These are phyloP conservation scores for Drosophila histrio DNA, from an alignment of 2,888 invertebrate genomes.

Conservation along the genomic window DNA sequence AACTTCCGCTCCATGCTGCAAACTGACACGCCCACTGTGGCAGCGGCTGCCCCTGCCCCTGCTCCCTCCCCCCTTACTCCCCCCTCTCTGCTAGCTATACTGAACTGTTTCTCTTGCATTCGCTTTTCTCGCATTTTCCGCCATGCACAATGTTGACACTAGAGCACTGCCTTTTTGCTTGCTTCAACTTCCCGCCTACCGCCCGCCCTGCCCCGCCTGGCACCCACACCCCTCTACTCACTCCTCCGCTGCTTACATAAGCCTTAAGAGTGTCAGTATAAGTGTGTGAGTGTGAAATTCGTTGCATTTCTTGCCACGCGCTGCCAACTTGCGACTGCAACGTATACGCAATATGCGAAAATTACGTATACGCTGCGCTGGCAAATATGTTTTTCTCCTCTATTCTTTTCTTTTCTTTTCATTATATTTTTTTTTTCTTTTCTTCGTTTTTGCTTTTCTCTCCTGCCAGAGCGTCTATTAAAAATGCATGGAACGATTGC, in stretches of 20 bases:
- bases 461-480: conserved; percentile 45
- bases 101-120: conserved; percentile 43
- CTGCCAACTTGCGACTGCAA: conserved; percentile 66
- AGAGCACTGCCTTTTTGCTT: conserved; percentile 57
- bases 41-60: neutral
- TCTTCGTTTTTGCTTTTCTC: neutral
- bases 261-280: conserved; percentile 35
- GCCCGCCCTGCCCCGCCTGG: neutral
- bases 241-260: conserved; percentile 63
- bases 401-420: neutral
- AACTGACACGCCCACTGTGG: conserved; percentile 51
- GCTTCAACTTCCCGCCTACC: conserved; percentile 20
- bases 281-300: conserved; percentile 31
- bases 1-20: conserved; percentile 72
- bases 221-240: neutral
- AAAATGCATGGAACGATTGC: conserved; percentile 60
- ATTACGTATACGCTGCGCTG: conserved; percentile 70
- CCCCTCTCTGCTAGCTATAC: neutral
- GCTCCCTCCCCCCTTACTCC: neutral
- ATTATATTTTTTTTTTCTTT: neutral
- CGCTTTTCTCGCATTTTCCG: conserved; percentile 68
- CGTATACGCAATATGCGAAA: conserved; percentile 76
- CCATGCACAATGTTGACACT: conserved; percentile 77
- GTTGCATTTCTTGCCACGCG: conserved; percentile 55
- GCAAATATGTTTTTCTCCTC: conserved; percentile 64